Evolutionary conservation across 2,113 vertebrate genomes (phyloP).

Genomic region (Carlito syrichta): DNA sequence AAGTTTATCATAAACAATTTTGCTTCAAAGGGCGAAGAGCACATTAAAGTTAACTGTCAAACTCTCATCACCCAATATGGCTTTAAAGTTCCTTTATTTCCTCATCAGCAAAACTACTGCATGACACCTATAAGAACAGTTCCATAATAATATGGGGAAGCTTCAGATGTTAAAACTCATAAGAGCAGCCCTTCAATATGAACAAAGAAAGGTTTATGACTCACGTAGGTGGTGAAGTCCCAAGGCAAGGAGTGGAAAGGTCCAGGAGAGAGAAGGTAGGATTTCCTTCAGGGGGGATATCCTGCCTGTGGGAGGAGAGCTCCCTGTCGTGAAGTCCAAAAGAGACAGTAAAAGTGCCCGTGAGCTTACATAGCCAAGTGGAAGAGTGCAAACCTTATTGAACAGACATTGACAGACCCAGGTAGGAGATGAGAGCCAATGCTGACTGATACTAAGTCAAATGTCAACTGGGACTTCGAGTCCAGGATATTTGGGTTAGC

Average conservation of each 20-base stretch:
- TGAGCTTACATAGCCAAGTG: background rate
- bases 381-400: background rate
- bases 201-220: background rate
- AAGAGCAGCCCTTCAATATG: background rate
- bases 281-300: too few species aligned
- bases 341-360: background rate
- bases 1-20: background rate
- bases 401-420: background rate
- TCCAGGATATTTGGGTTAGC: background rate
- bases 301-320: background rate
- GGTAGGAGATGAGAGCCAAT: background rate
- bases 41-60: background rate
- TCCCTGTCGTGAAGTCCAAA: background rate
- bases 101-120: background rate
- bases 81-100: background rate
- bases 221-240: background rate
- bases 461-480: background rate
- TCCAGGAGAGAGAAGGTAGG: background rate
- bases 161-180: background rate
- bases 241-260: background rate
- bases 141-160: background rate
- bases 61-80: background rate
- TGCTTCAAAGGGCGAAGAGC: background rate
- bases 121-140: background rate
- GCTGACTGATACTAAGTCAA: background rate